Conservation (phyloP, 2,113 vertebrate genomes). For the Nasalis larvatus region DNA sequence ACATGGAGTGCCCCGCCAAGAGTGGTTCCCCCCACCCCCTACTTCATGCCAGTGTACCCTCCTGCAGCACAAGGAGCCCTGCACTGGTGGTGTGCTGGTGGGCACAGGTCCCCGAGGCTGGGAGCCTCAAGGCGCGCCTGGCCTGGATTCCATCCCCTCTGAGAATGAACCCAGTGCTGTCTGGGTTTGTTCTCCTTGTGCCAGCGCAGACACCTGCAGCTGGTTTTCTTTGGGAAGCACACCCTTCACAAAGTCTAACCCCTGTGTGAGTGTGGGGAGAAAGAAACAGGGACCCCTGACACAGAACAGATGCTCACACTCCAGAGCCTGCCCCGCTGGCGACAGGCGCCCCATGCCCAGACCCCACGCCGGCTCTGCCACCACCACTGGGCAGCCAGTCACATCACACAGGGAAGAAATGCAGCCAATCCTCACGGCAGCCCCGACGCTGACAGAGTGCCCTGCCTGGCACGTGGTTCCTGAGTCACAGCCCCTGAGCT, state of each 20-base stretch:
- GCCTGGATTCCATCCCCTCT: not conserved
- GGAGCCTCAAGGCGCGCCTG: rapidly evolving
- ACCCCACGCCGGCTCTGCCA: not conserved
- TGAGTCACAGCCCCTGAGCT: not conserved
- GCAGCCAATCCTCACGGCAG: not conserved
- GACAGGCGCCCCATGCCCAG: not conserved
- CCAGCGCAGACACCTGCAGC: not conserved
- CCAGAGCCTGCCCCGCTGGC: not conserved
- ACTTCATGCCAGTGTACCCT: not conserved
- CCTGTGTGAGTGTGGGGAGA: no score
- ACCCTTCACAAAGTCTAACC: not conserved
- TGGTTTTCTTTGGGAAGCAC: not conserved
- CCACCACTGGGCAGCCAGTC: not conserved
- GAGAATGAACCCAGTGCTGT: no score
- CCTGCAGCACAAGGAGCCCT: not conserved
- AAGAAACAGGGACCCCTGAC: not conserved
- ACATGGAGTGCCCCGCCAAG: no score
- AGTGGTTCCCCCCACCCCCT: rapidly evolving
- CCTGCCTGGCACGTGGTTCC: not conserved
- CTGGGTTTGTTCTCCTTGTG: no score
- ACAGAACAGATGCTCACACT: not conserved
- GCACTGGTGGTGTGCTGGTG: no score
- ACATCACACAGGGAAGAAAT: not conserved
- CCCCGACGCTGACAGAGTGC: not conserved
- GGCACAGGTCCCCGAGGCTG: not conserved